Evolutionary conservation across 2,888 invertebrate genomes (phyloP), one percentile per base, ranked within the genome.

Genomic region (Disparrhopalites patrizii): DNA sequence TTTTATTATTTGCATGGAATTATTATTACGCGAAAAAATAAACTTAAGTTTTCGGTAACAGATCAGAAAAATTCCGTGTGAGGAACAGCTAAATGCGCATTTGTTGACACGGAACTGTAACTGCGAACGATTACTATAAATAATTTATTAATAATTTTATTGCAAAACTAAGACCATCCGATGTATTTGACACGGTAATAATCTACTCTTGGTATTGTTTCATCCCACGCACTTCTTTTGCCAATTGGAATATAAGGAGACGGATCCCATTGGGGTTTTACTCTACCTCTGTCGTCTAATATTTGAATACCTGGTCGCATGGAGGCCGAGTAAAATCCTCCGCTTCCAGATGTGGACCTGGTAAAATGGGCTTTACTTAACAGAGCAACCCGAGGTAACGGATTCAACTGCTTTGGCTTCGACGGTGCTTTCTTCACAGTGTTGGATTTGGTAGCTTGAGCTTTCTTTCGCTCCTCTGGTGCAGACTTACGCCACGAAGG

Each of bases 221-320:
- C 61, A 36, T 61, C 61, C 61, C 61, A 61, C 1, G 61, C 61
- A 51, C 36, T 51, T 15, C 25, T 51, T 18, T 61, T 61, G 1
- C 51, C 51, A 2, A 61, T 50, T 1, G 36, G n/a, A 8, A 61
- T 25, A 36, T 36, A 61, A 8, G 61, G 61, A 25, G 51, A 51
- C 5, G 61, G 51, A 36, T 61, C 36, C 61, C 61, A 61, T n/a
- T 20, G 8, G 4, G 36, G 51, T 36, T 51, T 61, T 3, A 33
- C 20, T n/a, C 51, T 28, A 4, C 61, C 61, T 15, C 51, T 33
- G 1, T 61, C 61, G 52, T 61, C 61, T 18, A 61, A 27, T 8
- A 27, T 13, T 25, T 61, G 52, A 20, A 23, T 31, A 20, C 31
- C 31, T 15, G 28, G 28, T 40, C 15, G 10, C 54, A 54, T 54